Percentiles rank a stretch among this genome's conserved stretches.
Conservation (phyloP, 2,113 vertebrate genomes). For the Malaclemys terrapin region DNA sequence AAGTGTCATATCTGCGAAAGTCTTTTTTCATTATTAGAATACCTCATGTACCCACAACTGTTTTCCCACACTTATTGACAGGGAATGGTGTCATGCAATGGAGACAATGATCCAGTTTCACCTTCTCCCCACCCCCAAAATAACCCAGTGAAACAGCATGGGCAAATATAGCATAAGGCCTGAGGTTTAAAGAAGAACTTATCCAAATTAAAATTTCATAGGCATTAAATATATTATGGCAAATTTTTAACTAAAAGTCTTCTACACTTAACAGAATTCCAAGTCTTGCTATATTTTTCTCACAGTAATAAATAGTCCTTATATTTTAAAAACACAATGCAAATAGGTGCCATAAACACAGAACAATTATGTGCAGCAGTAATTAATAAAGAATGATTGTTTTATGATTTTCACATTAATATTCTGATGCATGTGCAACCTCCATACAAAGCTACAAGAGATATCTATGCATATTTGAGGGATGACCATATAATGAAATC, state of each 20-base stretch:
- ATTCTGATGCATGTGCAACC: not conserved
- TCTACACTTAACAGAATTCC: not conserved
- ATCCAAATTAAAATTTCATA: not conserved
- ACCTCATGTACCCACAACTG: not conserved
- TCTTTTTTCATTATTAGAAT: not conserved
- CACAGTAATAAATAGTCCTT: not conserved
- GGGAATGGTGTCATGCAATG: not conserved
- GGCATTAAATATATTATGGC: not conserved
- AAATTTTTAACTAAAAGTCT: not conserved
- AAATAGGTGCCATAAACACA: not conserved
- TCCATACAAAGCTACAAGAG: not conserved
- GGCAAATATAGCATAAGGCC: not conserved
- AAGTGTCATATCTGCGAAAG: rapidly evolving
- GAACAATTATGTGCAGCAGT: rapidly evolving
- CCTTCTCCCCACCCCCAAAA: slow-evolving; percentile 1
- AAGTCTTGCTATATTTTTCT: not conserved
- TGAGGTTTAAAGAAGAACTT: not conserved
- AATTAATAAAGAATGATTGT: not conserved
- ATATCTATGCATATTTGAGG: not conserved
- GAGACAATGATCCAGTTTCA: slow-evolving; percentile 20
- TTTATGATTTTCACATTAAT: rapidly evolving
- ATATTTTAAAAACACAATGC: not conserved
- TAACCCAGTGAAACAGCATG: not conserved
- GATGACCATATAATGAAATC: not conserved
- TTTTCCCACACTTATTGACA: not conserved